phyloP scores from a whole-genome alignment of 1,140 invertebrate species.

The Penaeus indicus region DNA sequence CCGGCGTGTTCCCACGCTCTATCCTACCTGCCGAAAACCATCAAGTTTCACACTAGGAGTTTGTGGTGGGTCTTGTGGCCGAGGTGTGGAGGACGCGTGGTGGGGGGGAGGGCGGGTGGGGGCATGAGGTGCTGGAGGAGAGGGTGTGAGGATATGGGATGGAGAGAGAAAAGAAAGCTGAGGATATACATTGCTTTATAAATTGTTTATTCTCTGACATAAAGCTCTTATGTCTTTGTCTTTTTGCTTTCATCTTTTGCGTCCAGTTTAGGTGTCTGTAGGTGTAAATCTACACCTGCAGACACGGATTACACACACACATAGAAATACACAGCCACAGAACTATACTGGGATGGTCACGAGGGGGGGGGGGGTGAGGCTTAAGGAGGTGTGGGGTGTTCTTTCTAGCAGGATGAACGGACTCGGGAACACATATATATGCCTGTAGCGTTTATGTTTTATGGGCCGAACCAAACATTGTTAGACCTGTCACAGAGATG shows the following conservation, averaged over 20 bases:
- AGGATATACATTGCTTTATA: no score
- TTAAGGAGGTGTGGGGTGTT: no score
- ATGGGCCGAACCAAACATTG: no score
- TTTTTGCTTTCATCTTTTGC: background rate
- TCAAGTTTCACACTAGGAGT: slow-evolving; percentile 37
- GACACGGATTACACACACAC: background rate
- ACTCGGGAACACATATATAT: slow-evolving; percentile 9
- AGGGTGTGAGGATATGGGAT: no score
- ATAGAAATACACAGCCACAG: slow-evolving; percentile 5
- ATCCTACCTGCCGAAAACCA: slow-evolving; percentile 34
- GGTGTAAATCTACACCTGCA: no score
- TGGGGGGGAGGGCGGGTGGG: background rate
- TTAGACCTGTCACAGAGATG: no score
- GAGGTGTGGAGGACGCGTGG: background rate
- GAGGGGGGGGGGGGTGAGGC: no score
- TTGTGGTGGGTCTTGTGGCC: slow-evolving; percentile 13
- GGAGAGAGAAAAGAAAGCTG: no score
- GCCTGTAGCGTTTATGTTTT: background rate
- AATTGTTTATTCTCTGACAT: no score
- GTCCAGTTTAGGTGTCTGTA: background rate
- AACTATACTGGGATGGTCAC: background rate
- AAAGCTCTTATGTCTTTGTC: background rate
- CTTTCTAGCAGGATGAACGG: background rate
- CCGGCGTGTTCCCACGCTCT: slow-evolving; percentile 26
- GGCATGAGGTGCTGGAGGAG: background rate